Percentiles rank a stretch among this genome's conserved stretches.
Evolutionary conservation across 2,797 vertebrate genomes (phyloP).

Genomic region (Darevskia nairensis): DNA sequence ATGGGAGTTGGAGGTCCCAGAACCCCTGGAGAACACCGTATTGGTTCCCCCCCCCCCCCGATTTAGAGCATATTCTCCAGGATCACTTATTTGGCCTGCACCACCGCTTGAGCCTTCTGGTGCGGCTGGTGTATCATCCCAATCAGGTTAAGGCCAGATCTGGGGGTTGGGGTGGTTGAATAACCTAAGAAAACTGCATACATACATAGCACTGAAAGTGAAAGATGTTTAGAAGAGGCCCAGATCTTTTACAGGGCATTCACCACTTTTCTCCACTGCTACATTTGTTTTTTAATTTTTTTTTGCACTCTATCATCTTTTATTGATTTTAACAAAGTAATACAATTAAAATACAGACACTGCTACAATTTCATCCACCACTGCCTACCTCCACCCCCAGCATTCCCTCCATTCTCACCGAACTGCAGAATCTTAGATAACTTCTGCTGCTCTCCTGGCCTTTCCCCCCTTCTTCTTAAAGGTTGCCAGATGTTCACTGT

Average conservation of each 20-base stretch:
- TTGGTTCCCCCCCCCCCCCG: too few relatives aligned
- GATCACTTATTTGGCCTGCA: too few relatives aligned
- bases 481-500: neutral
- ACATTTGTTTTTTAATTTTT: too few relatives aligned
- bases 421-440: neutral
- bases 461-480: too few relatives aligned
- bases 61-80: too few relatives aligned
- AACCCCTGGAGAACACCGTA: too few relatives aligned
- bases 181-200: neutral
- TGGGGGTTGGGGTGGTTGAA: neutral
- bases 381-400: too few relatives aligned
- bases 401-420: neutral
- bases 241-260: neutral
- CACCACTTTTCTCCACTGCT: neutral
- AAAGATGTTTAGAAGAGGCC: neutral
- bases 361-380: neutral
- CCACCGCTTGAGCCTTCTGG: neutral
- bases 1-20: too few relatives aligned
- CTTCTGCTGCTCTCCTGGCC: neutral
- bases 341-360: too few relatives aligned
- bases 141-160: neutral
- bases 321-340: too few relatives aligned
- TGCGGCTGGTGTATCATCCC: neutral
- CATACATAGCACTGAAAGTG: neutral
- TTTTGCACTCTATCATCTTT: too few relatives aligned